phyloP scores from a whole-genome alignment of 2,888 invertebrate genomes.

The Melinaea marsaeus region DNA sequence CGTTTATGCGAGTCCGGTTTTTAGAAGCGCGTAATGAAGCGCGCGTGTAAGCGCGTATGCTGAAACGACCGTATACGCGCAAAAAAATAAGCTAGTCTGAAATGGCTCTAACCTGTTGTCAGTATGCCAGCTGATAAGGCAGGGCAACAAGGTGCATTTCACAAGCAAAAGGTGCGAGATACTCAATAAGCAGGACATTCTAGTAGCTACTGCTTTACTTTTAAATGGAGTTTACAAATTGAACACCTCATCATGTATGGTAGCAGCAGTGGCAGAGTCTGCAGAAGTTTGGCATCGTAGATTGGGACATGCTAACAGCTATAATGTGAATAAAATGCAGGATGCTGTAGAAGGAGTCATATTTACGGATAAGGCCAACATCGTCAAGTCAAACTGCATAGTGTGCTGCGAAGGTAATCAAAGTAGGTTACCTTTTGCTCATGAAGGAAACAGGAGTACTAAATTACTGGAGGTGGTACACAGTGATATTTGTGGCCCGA shows the following conservation, averaged over 20 bases:
- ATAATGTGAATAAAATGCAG: constrained; percentile 22
- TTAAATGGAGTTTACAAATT: constrained; percentile 13
- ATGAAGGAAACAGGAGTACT: constrained; percentile 22
- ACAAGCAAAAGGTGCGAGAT: constrained; percentile 18
- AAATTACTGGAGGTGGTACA: constrained; percentile 22
- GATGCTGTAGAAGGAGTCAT: constrained; percentile 14
- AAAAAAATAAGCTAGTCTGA: too few species aligned
- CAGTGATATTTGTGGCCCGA: constrained; percentile 28
- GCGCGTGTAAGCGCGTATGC: too few species aligned
- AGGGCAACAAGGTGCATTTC: constrained; percentile 26
- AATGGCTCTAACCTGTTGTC: constrained; percentile 26
- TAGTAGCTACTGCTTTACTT: too few species aligned
- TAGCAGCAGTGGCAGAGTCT: constrained; percentile 16
- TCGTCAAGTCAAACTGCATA: too few species aligned
- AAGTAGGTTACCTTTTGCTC: constrained; percentile 12
- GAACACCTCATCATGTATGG: constrained; percentile 14
- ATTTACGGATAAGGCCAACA: constrained; percentile 10
- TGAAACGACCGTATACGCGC: too few species aligned
- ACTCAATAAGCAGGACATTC: background rate
- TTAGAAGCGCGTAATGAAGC: too few species aligned
- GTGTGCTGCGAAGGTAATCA: constrained; percentile 17
- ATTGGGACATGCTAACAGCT: constrained; percentile 26
- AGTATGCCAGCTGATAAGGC: constrained; percentile 21
- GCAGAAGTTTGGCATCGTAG: constrained; percentile 25
- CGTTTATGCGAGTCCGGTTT: too few species aligned